Base-by-base conservation (phyloP, 2,797 vertebrate species). In the Pseudochirops cupreus region DNA sequence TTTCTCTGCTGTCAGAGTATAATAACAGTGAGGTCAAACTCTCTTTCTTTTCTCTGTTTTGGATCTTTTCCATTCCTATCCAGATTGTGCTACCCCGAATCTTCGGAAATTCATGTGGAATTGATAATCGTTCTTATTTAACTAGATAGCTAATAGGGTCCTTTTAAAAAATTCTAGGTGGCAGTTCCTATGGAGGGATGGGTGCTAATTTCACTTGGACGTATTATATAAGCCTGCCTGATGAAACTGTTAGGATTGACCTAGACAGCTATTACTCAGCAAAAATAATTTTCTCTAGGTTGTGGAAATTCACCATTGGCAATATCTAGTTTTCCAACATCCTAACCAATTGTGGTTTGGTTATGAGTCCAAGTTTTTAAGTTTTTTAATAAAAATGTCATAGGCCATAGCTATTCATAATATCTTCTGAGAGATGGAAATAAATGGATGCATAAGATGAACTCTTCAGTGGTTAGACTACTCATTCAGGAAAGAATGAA, bases 151-250 rank as follows among this genome's bases (percentile, higher is more conserved):
- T 39, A 3, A 39, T 39, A 39, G 14, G 5, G 4, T 74, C 1
- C 14, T 39, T 74, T 74, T 74, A 7, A 39, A 74, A 74, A 74
- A 74, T 74, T 74, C 13, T 0, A 1, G 33, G 4, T 28, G 4
- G 26, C 11, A 0, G 13, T n/a, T 0, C 7, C 18, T 0, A 1
- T 33, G 1, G 0, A 4, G 12, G 12, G 5, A 11, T 0, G 1
- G 16, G 56, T 33, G 21, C 4, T 0, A 1, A 0, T 46, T 52
- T n/a, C 57, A 52, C 56, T 2, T 0, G 0, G 62, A 62, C 50
- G 50, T 33, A 3, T 2, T 21, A 9, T 4, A 14, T 21, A 16
- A 39, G 24, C 24, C 4, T 5, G 5, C 3, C 29, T 0, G 6
- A 28, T 0, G 12, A 50, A 1, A 0, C 18, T 1, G 10, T 53